Base-by-base conservation (phyloP, 1,140 invertebrate species). In the Brachionus calyciflorus region DNA sequence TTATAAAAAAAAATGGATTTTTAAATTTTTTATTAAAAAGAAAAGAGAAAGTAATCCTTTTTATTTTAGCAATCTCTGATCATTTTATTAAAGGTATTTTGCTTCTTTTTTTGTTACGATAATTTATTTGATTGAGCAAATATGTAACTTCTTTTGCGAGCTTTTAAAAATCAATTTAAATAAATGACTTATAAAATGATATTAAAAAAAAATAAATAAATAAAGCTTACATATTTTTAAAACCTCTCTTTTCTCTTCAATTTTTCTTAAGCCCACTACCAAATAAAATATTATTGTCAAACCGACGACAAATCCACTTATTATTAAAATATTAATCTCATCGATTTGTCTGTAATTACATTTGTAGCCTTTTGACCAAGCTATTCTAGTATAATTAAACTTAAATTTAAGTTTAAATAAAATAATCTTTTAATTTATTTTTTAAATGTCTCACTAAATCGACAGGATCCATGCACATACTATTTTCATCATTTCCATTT, bases 331-430 rank as follows among this genome's bases (percentile, higher is more conserved):
- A 40, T 73, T 73, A 44, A 51, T 17, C 19, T 51, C 21, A 40
- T 73, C 69, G 33, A 73, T 73, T 37, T 73, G 19, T 49, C 69
- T 33, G 28, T 73, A 73, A n/a, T 73, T 73, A 37, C 69, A 73
- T 51, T 55, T 49, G 46, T 73, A 73, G 21, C 69, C 69, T 73
- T 73, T 73, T 1, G 69, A 73, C 69, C 69, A 73, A 17, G 69
- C 69, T 51, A 73, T 53, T 55, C 69, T 33, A 12, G 69, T 73
- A 21, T 73, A 73, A 73, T 73, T 73, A 41, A 73, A 73, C 69
- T 73, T 46, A 14, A 46, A 70, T 21, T 70, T 70, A 21, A 68
- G 21, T 21, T 21, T 5, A 19, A 1, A 40, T n/a, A 46, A 51
- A 70, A 48, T n/a, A n/a, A n/a, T n/a, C n/a, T n/a, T n/a, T n/a